Percentiles rank a stretch among this genome's conserved stretches.
These are phyloP conservation scores for Stegostoma tigrinum DNA, from an alignment of 2,113 vertebrate species.

Conservation along the genomic window DNA sequence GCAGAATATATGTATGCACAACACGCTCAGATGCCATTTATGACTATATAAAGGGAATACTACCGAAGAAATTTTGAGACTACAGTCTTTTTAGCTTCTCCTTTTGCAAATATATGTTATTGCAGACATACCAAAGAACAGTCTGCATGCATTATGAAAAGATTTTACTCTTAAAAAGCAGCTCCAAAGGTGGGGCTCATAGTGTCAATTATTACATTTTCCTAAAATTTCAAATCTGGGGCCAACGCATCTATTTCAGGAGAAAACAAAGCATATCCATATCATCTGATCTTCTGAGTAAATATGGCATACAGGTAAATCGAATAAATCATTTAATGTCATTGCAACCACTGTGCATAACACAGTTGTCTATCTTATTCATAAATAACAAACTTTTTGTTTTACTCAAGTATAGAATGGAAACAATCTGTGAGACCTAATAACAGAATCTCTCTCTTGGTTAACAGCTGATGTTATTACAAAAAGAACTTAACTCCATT, in stretches of 20 bases:
- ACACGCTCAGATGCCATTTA: not conserved
- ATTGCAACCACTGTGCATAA: not conserved
- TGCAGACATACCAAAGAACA: not conserved
- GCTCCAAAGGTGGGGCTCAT: not conserved
- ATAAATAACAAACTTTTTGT: not conserved
- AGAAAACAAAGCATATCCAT: not conserved
- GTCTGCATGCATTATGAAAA: not conserved
- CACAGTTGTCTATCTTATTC: not conserved
- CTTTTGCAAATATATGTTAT: not conserved
- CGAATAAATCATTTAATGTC: not conserved
- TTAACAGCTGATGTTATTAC: not conserved
- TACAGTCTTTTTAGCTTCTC: not conserved
- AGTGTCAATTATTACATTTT: not conserved
- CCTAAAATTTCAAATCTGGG: not conserved
- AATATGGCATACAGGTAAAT: not conserved
- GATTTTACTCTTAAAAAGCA: not conserved
- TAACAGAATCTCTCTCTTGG: not conserved
- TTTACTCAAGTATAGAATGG: not conserved
- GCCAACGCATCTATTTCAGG: not conserved
- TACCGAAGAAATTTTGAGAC: not conserved
- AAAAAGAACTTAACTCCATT: not conserved
- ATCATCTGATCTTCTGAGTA: not conserved
- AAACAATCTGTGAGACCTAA: not conserved
- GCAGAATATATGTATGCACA: not conserved
- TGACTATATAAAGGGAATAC: not conserved